Base-by-base conservation (phyloP, 2,888 invertebrate genomes). In the Diadromus collaris region DNA sequence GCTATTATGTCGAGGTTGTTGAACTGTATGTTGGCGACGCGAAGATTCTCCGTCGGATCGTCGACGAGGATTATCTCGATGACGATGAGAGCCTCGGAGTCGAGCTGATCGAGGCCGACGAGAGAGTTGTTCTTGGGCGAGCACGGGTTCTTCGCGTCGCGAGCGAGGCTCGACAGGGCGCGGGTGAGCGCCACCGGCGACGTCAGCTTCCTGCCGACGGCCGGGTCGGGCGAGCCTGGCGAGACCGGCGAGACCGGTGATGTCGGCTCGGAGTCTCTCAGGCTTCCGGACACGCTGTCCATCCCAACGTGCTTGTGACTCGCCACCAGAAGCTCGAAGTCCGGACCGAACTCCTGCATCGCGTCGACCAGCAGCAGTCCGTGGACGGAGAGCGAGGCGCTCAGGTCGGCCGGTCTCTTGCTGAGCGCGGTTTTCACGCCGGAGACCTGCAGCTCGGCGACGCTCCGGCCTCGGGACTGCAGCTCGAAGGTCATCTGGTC, bases 1-100 rank as follows among this genome's bases (percentile, higher is more conserved):
- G 98, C 98, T 81, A 98, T 98, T 71, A 98, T 96, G 90, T 98
- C 98, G 83, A 98, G 92, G 90, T 96, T 98, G 89, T 98, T 98
- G 88, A 98, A 98, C 84, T 97, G 95, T 85, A 98, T 95, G 86
- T 96, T 97, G 0, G 97, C 96, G 63, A 97, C 94, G 84, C 96
- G 94, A 1, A 90, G 71, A 71, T 82, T 88, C 44, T 90, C 90
- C 3, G 82, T 77, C 0, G 84, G 83, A 58, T 90, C 88, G 10
- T 91, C 93, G 0, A 97, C 95, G 61, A 97, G 93, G 51, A 95
- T 94, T 24, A 98, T 93, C 88, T 98, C 98, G 4, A 97, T 93
- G 71, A 95, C 95, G 54, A 96, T 96, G 6, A 96, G 90, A 0
- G 96, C 96, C 84, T 96, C 95, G 2, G 94, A 93, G 82, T 94